Evolutionary conservation across 1,140 invertebrate species (phyloP).

Genomic region (Ceratoteleas bidentatus): DNA sequence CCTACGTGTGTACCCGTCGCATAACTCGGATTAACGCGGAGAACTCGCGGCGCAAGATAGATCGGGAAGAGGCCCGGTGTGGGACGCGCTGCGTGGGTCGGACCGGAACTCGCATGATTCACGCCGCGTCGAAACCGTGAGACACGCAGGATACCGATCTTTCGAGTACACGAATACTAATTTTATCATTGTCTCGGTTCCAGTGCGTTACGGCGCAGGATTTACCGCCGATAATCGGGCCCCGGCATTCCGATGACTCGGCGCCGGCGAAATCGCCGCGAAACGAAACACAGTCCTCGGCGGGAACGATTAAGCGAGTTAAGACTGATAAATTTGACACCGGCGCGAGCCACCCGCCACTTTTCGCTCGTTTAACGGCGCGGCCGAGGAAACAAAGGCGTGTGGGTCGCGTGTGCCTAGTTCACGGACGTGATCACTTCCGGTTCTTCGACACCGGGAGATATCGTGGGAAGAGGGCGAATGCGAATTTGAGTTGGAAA

Average conservation of each 20-base stretch:
- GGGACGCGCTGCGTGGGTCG: conserved; percentile 77
- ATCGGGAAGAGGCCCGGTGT: conserved; percentile 61
- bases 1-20: conserved; percentile 57
- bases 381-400: background rate
- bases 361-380: conserved; percentile 1
- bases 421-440: too few relatives aligned
- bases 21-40: conserved; percentile 60
- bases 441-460: too few relatives aligned
- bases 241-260: too few relatives aligned
- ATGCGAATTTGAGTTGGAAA: too few relatives aligned
- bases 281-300: too few relatives aligned
- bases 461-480: background rate
- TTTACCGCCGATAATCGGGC: conserved; percentile 12
- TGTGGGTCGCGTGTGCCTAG: conserved; percentile 3
- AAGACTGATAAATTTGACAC: too few relatives aligned
- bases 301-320: too few relatives aligned
- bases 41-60: conserved; percentile 50
- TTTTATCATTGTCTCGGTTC: conserved; percentile 38
- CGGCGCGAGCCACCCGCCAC: too few relatives aligned
- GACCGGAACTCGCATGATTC: conserved; percentile 80
- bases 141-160: conserved; percentile 70
- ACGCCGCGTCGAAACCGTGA: conserved; percentile 73
- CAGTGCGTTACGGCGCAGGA: conserved; percentile 8
- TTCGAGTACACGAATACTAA: conserved; percentile 43
- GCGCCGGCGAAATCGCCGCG: too few relatives aligned